A percentile compares a stretch with the other conserved stretches of the same genome.
Conservation (phyloP, 1,140 invertebrate species). For the Zaprionus africanus region DNA sequence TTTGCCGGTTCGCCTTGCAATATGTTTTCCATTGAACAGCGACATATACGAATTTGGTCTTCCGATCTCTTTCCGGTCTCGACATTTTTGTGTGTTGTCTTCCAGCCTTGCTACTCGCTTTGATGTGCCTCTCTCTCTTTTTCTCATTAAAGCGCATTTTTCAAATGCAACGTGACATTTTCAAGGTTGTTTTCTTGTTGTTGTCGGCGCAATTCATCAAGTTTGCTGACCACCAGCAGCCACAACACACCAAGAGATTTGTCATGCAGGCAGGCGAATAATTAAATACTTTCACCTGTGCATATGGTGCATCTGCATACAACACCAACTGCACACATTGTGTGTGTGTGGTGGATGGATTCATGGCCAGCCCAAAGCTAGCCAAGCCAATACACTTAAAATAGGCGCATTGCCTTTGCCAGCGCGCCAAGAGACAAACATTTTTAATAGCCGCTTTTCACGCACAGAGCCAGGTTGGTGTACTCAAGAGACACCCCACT, state of each 20-base stretch:
- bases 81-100: conserved; percentile 38
- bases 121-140: conserved; percentile 41
- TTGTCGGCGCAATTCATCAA: conserved; percentile 61
- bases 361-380: conserved; percentile 68
- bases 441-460: conserved; percentile 77
- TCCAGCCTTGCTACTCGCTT: conserved; percentile 38
- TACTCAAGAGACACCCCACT: conserved; percentile 2
- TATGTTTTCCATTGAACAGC: conserved; percentile 62
- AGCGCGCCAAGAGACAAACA: conserved; percentile 47
- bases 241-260: conserved; percentile 63
- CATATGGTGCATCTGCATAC: no score
- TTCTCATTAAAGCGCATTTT: conserved; percentile 47
- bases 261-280: conserved; percentile 72
- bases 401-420: conserved; percentile 70
- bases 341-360: conserved; percentile 16
- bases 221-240: conserved; percentile 53
- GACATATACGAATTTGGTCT: conserved; percentile 62
- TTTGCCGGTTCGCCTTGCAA: conserved; percentile 47
- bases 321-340: conserved; percentile 38
- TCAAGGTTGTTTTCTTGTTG: conserved; percentile 58
- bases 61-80: conserved; percentile 62
- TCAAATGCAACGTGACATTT: conserved; percentile 59
- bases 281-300: conserved; percentile 79
- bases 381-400: conserved; percentile 74
- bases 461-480: conserved; percentile 54